Conservation (phyloP, 2,797 vertebrate species). For the Cheirogaleus major region DNA sequence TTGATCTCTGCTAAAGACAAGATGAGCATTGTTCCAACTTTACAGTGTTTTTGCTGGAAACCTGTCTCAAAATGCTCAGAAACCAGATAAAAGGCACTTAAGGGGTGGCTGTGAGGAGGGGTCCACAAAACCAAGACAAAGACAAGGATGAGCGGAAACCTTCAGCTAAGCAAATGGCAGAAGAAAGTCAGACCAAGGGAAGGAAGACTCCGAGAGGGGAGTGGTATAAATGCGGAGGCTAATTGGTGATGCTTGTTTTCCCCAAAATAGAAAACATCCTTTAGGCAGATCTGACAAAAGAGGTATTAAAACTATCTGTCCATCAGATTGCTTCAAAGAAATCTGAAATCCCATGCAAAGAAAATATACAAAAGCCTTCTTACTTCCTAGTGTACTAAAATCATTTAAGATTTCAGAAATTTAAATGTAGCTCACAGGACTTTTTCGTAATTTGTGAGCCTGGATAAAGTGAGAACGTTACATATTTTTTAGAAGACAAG, state of each 20-base stretch:
- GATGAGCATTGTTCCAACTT: not conserved
- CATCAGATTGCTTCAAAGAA: not conserved
- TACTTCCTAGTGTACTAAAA: not conserved
- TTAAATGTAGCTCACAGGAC: not conserved
- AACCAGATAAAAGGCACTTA: not conserved
- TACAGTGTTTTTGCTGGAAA: not conserved
- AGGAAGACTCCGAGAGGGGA: not conserved
- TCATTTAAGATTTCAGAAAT: conserved; percentile 8
- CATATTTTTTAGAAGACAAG: not conserved
- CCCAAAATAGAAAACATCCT: not conserved
- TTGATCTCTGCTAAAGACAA: not conserved
- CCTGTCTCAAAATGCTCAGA: not conserved
- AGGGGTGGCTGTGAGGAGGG: not conserved
- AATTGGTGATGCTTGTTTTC: not conserved
- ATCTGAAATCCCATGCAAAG: not conserved
- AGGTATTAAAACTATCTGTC: not conserved
- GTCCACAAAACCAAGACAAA: not conserved
- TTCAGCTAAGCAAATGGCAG: not conserved
- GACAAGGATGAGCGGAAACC: not conserved
- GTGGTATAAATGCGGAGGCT: not conserved
- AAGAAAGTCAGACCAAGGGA: conserved; percentile 24
- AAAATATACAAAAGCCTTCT: not conserved
- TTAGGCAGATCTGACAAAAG: not conserved
- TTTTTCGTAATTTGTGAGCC: not conserved
- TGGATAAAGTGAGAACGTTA: not conserved